Base-by-base conservation (phyloP, 1,140 invertebrate genomes). In the Thalassaphorura encarpata region DNA sequence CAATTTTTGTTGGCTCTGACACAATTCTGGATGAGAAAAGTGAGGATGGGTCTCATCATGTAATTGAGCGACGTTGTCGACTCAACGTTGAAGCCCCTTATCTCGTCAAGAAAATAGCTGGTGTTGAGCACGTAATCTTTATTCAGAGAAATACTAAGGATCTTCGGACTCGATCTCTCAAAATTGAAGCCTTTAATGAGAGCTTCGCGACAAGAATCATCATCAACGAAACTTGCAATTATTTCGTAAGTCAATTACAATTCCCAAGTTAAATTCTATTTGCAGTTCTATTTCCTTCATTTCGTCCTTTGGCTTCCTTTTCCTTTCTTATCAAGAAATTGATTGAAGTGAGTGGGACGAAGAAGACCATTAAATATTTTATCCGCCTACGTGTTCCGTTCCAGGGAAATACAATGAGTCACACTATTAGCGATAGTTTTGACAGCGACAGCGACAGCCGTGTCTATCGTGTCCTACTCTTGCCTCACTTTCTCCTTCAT, bases 81-180 rank as follows among this genome's bases (percentile, higher is more conserved):
- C 74, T 97, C 21, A 89, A 90, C 67, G 87, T 97, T 0, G 94
- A 97, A 58, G 92, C 89, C 19, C 94, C 94, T 0, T 97, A 97
- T 71, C 76, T 97, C 28, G 78, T 97, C 43, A 96, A 95, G 51
- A 74, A 93, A 87, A 87, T 97, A 66, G 89, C 92, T 67, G 91
- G 92, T 26, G 90, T 97, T 0, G 93, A 97, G 67, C 83, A 82
- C 72, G 81, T 96, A 24, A 87, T 83, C 69, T 97, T 97, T 73
- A 83, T 90, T 63, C 94, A 97, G 75, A 89, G 83, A 71, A 97
- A 97, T 73, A 79, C 82, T 57, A 73, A 96, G 60, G 85, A 97
- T 72, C 75, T 84, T 55, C 75, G 82, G 52, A 81, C 79, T 53
- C 79, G 88, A 61, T 83, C 83, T 39, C 76, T 97, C 41, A 82